Conservation (phyloP, 2,113 vertebrate species). For the Zosterops pallidus region DNA sequence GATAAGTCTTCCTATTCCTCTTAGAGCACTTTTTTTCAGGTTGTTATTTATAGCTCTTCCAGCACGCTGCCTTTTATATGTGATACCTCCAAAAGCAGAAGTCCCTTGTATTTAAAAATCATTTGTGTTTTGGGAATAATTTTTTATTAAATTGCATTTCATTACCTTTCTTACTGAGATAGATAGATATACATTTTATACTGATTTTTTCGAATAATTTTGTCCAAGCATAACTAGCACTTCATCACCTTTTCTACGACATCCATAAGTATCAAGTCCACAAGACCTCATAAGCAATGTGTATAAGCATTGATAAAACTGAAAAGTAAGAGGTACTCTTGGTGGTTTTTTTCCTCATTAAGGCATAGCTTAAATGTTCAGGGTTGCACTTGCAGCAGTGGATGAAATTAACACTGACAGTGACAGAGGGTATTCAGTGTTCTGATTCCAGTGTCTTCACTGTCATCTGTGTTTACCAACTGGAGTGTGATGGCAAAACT, state of each 20-base stretch:
- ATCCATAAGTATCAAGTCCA: background rate
- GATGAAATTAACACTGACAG: background rate
- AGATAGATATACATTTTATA: background rate
- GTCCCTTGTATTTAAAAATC: background rate
- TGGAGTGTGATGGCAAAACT: background rate
- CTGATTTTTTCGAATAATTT: background rate
- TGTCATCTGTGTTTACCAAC: background rate
- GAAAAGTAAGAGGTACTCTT: background rate
- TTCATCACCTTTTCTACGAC: background rate
- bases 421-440: background rate
- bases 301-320: background rate
- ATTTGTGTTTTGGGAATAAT: background rate
- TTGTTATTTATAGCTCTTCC: slow-evolving; percentile 37
- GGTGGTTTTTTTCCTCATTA: background rate
- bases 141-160: background rate
- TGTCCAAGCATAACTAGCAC: background rate
- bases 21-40: background rate
- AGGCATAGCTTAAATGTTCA: background rate
- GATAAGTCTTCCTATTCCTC: slow-evolving; percentile 28
- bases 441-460: slow-evolving; percentile 13
- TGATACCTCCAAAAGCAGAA: slow-evolving; percentile 29
- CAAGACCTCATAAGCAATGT: background rate
- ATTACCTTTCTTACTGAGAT: background rate
- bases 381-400: background rate
- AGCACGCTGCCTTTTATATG: slow-evolving; percentile 1